A percentile compares a stretch with the other conserved stretches of the same genome.
Conservation (phyloP, 2,888 invertebrate genomes). For the Cheiracanthium punctorium region DNA sequence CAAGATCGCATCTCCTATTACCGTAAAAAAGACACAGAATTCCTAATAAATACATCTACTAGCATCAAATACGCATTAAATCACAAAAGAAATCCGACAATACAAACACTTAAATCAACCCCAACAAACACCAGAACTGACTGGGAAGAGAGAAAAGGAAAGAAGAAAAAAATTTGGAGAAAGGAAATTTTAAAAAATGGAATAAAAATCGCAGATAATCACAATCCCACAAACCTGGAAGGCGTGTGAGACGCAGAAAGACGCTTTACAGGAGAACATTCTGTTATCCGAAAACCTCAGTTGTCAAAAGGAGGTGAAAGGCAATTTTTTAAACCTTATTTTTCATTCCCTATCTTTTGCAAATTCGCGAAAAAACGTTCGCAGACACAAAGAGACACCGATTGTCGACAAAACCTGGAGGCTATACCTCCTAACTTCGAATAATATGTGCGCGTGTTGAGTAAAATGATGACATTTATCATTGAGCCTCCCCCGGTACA, state of each 20-base stretch:
- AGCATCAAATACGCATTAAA: not conserved
- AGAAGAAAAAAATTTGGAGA: too few species aligned
- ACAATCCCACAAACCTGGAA: not conserved
- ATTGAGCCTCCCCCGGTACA: constrained; percentile 34
- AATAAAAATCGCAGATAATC: constrained; percentile 6
- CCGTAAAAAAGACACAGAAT: too few species aligned
- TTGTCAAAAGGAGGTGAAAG: constrained; percentile 62
- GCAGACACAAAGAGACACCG: constrained; percentile 49
- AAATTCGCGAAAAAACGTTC: constrained; percentile 30
- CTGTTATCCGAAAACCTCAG: not conserved
- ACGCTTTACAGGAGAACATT: not conserved
- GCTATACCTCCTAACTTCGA: constrained; percentile 12
- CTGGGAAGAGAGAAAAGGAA: not conserved
- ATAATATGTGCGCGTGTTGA: constrained; percentile 2
- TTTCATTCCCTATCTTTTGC: constrained; percentile 47
- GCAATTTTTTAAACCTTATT: constrained; percentile 69
- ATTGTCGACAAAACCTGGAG: constrained; percentile 34
- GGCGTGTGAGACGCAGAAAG: not conserved
- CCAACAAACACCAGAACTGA: not conserved
- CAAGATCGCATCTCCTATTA: too few species aligned
- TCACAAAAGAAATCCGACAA: not conserved
- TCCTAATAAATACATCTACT: not conserved
- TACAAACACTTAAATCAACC: constrained; percentile 12
- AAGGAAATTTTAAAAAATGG: not conserved
- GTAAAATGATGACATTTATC: constrained; percentile 65